A percentile compares a stretch with the other conserved stretches of the same genome.
Evolutionary conservation across 2,113 vertebrate genomes (phyloP).

Genomic region (Pantherophis guttatus): DNA sequence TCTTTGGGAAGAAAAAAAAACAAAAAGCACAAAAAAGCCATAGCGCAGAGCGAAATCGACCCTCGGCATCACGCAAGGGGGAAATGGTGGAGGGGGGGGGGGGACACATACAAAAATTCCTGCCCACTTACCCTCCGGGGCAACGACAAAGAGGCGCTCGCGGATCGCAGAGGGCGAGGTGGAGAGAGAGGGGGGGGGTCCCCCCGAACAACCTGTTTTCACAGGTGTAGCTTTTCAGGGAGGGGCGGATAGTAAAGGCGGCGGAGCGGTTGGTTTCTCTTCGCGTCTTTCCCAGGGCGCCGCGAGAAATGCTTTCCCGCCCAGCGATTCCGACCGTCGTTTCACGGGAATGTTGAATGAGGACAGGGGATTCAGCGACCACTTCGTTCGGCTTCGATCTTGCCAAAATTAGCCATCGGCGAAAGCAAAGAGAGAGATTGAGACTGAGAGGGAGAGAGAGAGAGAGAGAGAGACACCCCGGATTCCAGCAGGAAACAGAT

Average conservation of each 20-base stretch:
- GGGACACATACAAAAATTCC: background rate
- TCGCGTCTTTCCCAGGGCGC: background rate
- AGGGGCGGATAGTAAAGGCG: slow-evolving; percentile 21
- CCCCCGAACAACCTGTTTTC: slow-evolving; percentile 19
- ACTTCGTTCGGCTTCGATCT: slow-evolving; percentile 55
- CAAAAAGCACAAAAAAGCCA: background rate
- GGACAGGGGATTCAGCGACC: slow-evolving; percentile 50
- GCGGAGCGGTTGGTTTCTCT: background rate
- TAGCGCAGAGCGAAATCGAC: background rate
- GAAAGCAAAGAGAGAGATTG: background rate
- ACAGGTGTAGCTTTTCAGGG: slow-evolving; percentile 5
- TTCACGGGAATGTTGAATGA: background rate
- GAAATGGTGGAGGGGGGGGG: background rate
- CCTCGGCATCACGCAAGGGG: slow-evolving; percentile 35
- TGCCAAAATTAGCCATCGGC: slow-evolving; percentile 27
- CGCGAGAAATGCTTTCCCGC: background rate
- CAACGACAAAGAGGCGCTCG: slow-evolving; percentile 30
- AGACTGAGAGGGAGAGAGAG: too few relatives aligned
- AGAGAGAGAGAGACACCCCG: background rate
- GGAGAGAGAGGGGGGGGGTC: too few relatives aligned
- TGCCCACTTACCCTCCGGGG: slow-evolving; percentile 65
- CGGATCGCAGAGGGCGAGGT: background rate
- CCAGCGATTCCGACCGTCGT: background rate
- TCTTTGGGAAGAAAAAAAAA: background rate
- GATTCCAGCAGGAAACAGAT: background rate